Percentiles rank a stretch among this genome's conserved stretches.
These are phyloP conservation scores for Endotricha flammealis DNA, from an alignment of 2,888 invertebrate genomes.

Conservation along the genomic window DNA sequence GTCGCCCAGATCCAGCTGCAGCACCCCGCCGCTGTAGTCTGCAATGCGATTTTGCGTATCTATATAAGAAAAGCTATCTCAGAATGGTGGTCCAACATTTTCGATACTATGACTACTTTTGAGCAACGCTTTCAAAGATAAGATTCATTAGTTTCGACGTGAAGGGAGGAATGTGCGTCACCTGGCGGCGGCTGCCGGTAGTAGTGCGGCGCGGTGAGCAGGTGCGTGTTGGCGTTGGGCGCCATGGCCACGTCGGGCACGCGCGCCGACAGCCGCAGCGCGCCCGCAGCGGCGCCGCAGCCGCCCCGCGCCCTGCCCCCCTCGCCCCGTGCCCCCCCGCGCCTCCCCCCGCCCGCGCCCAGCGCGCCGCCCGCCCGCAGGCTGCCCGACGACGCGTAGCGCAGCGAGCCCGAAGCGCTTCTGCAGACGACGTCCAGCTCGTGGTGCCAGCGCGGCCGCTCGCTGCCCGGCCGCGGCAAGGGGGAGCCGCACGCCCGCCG, in stretches of 20 bases:
- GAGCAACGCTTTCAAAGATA: no score
- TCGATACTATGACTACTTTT: no score
- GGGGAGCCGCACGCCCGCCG: conserved; percentile 8
- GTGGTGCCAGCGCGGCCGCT: conserved; percentile 10
- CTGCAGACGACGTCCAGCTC: conserved; percentile 35
- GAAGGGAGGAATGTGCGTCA: no score
- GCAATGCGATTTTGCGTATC: no score
- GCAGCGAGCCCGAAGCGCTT: conserved; percentile 28
- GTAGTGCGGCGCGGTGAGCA: conserved; percentile 84
- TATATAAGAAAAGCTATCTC: no score
- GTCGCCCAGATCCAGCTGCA: conserved; percentile 92
- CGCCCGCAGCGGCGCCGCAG: no score
- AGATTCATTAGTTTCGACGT: no score
- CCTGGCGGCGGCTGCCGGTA: conserved; percentile 53
- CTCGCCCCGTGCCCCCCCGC: conserved; percentile 12
- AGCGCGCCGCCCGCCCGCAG: conserved; percentile 17
- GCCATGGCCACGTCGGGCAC: conserved; percentile 98
- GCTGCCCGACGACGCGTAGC: conserved; percentile 35
- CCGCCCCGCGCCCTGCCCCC: conserved; percentile 6
- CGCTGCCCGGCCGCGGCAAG: no score
- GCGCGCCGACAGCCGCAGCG: conserved; percentile 85
- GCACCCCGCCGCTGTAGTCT: conserved; percentile 64
- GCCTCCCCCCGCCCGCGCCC: conserved; percentile 15
- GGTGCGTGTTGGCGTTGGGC: conserved; percentile 76
- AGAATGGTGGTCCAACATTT: no score